Evolutionary conservation across 2,113 vertebrate genomes (phyloP).

Genomic region (Anoplopoma fimbria): DNA sequence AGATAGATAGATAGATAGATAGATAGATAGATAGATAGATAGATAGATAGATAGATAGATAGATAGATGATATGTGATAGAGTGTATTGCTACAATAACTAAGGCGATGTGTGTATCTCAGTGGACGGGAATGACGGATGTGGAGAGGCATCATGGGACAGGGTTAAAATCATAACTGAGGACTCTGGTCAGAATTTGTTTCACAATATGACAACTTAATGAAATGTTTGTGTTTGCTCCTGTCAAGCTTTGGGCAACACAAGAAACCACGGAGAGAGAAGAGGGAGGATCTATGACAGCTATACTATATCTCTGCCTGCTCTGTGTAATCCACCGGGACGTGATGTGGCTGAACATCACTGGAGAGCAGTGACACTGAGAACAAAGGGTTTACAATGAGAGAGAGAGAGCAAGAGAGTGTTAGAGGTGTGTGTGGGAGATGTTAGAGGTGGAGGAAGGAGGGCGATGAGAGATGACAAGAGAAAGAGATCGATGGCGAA

Average conservation of each 20-base stretch:
- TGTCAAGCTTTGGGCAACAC: constrained; percentile 38
- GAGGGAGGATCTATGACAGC: constrained; percentile 37
- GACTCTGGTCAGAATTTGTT: constrained; percentile 30
- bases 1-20: background rate
- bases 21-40: background rate
- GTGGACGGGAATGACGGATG: background rate
- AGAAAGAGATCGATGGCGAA: constrained; percentile 37
- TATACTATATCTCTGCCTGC: constrained; percentile 26
- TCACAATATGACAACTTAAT: constrained; percentile 35
- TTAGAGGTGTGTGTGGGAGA: constrained; percentile 12
- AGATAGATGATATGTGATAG: background rate
- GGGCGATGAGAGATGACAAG: constrained; percentile 18
- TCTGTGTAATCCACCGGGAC: constrained; percentile 48
- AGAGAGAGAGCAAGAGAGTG: background rate
- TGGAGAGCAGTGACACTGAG: constrained; percentile 21
- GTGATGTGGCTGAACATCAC: constrained; percentile 49
- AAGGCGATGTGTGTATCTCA: background rate
- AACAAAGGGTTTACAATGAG: constrained; percentile 46
- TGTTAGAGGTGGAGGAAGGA: background rate
- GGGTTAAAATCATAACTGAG: constrained; percentile 2
- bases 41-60: background rate
- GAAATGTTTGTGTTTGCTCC: constrained; percentile 55
- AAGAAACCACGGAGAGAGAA: constrained; percentile 30
- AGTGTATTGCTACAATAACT: background rate
- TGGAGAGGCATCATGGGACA: background rate